Evolutionary conservation across 2,113 vertebrate genomes (phyloP), one percentile per base, ranked within the genome.

Genomic region (Rousettus leschenaultii): DNA sequence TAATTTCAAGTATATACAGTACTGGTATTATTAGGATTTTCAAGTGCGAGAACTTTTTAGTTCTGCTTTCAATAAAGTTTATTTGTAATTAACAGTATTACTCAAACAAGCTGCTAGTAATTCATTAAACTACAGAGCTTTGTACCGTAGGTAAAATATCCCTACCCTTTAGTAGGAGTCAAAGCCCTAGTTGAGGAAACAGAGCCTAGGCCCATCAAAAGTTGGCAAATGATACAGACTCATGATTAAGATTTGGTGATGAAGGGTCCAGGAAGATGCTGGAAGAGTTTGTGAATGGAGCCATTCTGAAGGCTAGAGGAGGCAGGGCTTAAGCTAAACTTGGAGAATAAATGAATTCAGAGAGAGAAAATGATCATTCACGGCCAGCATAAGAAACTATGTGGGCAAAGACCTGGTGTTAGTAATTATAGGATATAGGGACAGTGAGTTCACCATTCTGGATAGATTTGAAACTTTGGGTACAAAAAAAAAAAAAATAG

Each of bases 21-120:
- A 4, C 66, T 75, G 55, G n/a, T 68, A 24, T 85, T 84, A 57
- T 63, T 83, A n/a, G 53, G 83, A 78, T 51, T 86, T 80, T 96
- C 48, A 77, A 78, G 40, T 19, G 10, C 43, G 43, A 91, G 61
- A 74, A 70, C 5, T 53, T 21, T 88, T 0, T 7, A 73, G 33
- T 16, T 94, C 35, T 70, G 22, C 19, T 78, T 79, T 92, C 55
- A 91, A 79, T 57, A 40, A 88, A 74, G 65, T 24, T 26, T 68
- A 66, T 65, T 28, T 78, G 57, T 92, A 83, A 91, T 70, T 70
- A 90, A 61, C 33, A 61, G 55, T 38, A 51, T 57, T 89, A 43
- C 26, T 95, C 77, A 48, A 63, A 33, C 16, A 74, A 79, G 13
- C 13, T 61, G 6, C 43, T 66, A 53, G 48, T 48, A 77, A 65